Percentiles rank a stretch among this genome's conserved stretches.
phyloP scores from a whole-genome alignment of 2,888 invertebrate genomes.

The Cordilura impudica region DNA sequence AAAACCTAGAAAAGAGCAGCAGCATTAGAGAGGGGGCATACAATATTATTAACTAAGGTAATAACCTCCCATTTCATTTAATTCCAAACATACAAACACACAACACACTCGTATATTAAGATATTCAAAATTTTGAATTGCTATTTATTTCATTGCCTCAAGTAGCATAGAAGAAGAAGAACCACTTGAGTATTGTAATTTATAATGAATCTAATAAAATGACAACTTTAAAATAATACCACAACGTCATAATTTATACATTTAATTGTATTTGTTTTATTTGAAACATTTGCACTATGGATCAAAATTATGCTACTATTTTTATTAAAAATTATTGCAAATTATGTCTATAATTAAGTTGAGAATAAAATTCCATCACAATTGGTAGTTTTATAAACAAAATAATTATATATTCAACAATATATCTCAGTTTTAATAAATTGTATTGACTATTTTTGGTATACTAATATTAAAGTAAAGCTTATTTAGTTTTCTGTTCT shows the following conservation, averaged over 20 bases:
- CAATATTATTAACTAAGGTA: background rate
- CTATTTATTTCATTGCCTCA: background rate
- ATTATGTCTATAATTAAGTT: too few species aligned
- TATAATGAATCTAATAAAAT: constrained; percentile 70
- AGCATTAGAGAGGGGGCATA: background rate
- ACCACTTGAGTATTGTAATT: constrained; percentile 71
- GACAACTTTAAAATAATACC: constrained; percentile 73
- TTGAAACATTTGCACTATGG: background rate
- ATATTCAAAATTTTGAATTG: background rate
- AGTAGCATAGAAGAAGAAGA: background rate
- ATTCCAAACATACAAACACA: background rate
- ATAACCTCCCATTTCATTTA: background rate
- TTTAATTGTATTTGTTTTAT: background rate
- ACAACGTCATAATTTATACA: constrained; percentile 72
- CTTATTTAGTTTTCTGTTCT: too few species aligned
- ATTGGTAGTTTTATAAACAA: too few species aligned
- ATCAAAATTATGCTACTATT: background rate
- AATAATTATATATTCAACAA: too few species aligned
- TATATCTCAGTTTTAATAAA: too few species aligned
- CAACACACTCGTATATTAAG: background rate
- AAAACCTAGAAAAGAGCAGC: background rate
- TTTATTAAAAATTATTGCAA: too few species aligned
- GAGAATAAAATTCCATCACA: too few species aligned
- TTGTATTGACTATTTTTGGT: too few species aligned
- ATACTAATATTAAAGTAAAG: too few species aligned